phyloP scores from a whole-genome alignment of 2,888 invertebrate species.

The Acleris literana region DNA sequence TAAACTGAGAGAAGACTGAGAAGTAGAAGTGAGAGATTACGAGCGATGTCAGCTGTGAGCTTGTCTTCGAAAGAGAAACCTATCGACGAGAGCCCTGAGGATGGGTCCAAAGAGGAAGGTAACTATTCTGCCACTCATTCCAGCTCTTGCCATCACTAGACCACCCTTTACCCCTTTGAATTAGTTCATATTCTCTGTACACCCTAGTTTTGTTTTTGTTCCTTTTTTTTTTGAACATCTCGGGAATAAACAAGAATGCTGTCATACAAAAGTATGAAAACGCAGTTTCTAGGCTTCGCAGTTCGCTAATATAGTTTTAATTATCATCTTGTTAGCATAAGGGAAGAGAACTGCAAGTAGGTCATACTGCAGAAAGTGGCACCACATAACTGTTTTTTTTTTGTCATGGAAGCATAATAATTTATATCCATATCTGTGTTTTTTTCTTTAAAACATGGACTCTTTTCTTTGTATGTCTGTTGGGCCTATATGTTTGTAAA shows the following conservation, averaged over 20 bases:
- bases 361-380: slow-evolving; percentile 35
- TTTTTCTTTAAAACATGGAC: neutral
- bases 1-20: slow-evolving; percentile 82
- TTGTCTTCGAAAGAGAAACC: slow-evolving; percentile 80
- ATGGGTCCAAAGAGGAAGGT: slow-evolving; percentile 75
- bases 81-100: slow-evolving; percentile 70
- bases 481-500: neutral
- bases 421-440: neutral
- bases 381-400: slow-evolving; percentile 32
- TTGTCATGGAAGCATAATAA: slow-evolving; percentile 14
- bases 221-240: slow-evolving; percentile 12
- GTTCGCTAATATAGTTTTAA: slow-evolving; percentile 9
- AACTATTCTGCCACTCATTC: slow-evolving; percentile 43
- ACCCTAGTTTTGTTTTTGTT: slow-evolving; percentile 28
- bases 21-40: slow-evolving; percentile 69
- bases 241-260: slow-evolving; percentile 19
- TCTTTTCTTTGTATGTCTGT: slow-evolving; percentile 4
- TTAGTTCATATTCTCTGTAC: slow-evolving; percentile 20
- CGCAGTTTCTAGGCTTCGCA: neutral
- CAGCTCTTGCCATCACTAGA: neutral
- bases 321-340: slow-evolving; percentile 23
- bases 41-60: slow-evolving; percentile 82
- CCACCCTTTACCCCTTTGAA: neutral
- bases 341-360: slow-evolving; percentile 32
- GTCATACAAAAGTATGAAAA: neutral